Evolutionary conservation across 2,797 vertebrate species (phyloP), one percentile per base, ranked within the genome.

Genomic region (Platalea minor): DNA sequence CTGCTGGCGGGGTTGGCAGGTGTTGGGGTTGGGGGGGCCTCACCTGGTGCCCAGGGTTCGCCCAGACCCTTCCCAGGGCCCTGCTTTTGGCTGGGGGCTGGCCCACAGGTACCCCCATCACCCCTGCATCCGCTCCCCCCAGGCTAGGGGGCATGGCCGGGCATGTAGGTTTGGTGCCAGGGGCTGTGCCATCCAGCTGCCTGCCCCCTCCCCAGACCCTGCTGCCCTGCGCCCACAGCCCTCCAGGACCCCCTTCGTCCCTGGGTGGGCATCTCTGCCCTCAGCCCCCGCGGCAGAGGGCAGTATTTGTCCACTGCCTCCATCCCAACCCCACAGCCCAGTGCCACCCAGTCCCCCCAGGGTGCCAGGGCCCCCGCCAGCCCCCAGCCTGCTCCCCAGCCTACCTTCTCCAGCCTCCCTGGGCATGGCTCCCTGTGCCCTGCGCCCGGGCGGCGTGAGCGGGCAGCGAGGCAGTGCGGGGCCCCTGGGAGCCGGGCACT

Each of bases 341-440:
- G 0, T 7, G 12, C n/a, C 5, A 1, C 46, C 17, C 1, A 0
- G 21, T 31, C 41, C 28, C 67, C 16, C n/a, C 2, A 0, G 3
- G 25, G 18, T 84, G 69, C 45, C 31, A 85, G 59, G 28, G 35
- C 15, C 45, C 84, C 72, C 2, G 0, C 43, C 83, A 50, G 56
- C 63, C 80, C 79, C 67, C 48, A 39, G 53, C 75, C 64, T 53
- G 1, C 60, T 93, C 77, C 91, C 86, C 95, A 87, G 86, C 83
- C 80, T 98, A 98, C 98, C 98, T 98, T 98, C 97, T 94, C 81
- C 97, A 91, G 93, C 96, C 88, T 98, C 97, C 88, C 96, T 97
- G 48, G 96, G 97, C 98, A 98, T 98, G 88, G 89, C 63, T 96
- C 33, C 59, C 73, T 2, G 64, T 35, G 45, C 94, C 88, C 88